A percentile compares a stretch with the other conserved stretches of the same genome.
phyloP scores from a whole-genome alignment of 30 jellyfish, hydroid and myxozoan genomes.

The Aurelia aurita complex sp. Pacific region DNA sequence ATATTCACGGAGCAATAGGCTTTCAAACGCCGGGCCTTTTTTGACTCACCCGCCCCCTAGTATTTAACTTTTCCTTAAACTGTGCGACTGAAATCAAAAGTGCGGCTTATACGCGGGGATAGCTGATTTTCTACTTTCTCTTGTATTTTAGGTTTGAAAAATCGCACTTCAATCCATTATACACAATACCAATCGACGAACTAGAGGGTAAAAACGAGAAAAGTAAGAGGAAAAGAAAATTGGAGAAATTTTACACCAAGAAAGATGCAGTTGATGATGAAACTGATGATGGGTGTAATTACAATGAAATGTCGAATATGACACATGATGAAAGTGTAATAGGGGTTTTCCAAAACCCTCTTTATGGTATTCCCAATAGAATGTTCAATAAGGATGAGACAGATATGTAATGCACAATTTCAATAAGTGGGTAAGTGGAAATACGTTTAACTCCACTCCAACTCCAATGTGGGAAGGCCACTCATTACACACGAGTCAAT shows the following conservation, averaged over 20 bases:
- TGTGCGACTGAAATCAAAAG: too few relatives aligned
- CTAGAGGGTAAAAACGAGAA: not conserved
- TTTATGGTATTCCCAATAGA: not conserved
- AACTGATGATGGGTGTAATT: not conserved
- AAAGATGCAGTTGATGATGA: not conserved
- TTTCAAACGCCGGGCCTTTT: too few relatives aligned
- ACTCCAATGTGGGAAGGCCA: too few relatives aligned
- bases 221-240: constrained; percentile 23
- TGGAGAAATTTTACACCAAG: constrained; percentile 31
- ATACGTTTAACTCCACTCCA: too few relatives aligned
- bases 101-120: not conserved
- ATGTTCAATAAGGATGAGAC: not conserved
- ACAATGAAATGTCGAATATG: not conserved
- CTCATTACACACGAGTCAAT: too few relatives aligned
- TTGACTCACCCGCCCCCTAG: not conserved
- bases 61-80: not conserved
- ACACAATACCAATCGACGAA: constrained; percentile 7
- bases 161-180: constrained; percentile 29
- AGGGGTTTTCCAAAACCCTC: constrained; percentile 25
- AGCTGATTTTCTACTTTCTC: not conserved
- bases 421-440: too few relatives aligned
- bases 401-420: not conserved
- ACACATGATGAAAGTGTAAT: not conserved
- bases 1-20: too few relatives aligned
- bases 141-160: constrained; percentile 8